Percentiles rank a stretch among this genome's conserved stretches.
Evolutionary conservation across 2,113 vertebrate species (phyloP).

Genomic region (Amazona vittata): DNA sequence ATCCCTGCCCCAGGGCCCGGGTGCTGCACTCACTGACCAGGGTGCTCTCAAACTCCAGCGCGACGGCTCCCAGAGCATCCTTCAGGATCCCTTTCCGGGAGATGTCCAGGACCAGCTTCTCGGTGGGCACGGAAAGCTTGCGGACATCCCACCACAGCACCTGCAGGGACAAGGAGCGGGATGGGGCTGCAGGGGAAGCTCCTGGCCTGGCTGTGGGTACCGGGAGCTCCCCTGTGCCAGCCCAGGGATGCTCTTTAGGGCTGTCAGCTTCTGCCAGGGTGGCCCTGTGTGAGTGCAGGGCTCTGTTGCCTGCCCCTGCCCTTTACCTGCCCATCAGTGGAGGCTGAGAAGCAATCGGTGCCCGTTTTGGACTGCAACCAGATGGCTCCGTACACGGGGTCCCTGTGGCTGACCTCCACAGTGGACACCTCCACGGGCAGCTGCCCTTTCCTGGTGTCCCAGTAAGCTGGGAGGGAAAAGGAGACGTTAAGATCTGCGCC

Average conservation of each 20-base stretch:
- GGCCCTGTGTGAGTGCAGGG: not conserved
- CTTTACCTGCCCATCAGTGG: slow-evolving; percentile 73
- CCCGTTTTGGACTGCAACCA: slow-evolving; percentile 95
- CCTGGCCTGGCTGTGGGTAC: rapidly evolving
- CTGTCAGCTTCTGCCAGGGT: rapidly evolving
- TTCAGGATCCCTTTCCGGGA: slow-evolving; percentile 79
- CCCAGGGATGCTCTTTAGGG: not conserved
- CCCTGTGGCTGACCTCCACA: slow-evolving; percentile 89
- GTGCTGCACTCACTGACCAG: slow-evolving; percentile 78
- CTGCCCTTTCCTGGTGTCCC: slow-evolving; percentile 92
- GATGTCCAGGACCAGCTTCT: slow-evolving; percentile 85
- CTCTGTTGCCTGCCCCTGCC: not conserved
- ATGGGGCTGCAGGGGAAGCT: not conserved
- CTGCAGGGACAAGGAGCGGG: slow-evolving; percentile 24
- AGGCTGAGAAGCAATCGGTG: slow-evolving; percentile 89
- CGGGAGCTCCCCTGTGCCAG: not conserved
- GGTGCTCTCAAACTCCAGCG: slow-evolving; percentile 88
- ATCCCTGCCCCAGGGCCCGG: not conserved
- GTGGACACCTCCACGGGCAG: slow-evolving; percentile 85
- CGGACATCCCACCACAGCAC: slow-evolving; percentile 97
- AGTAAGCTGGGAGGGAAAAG: slow-evolving; percentile 79
- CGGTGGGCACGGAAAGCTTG: slow-evolving; percentile 86
- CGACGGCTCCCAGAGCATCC: slow-evolving; percentile 82
- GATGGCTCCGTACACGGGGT: slow-evolving; percentile 89
- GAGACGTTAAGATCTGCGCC: not conserved